Percentiles rank a stretch among this genome's conserved stretches.
phyloP scores from a whole-genome alignment of 53 echinoderm and acorn worm species.

The Paelopatides confundens region DNA sequence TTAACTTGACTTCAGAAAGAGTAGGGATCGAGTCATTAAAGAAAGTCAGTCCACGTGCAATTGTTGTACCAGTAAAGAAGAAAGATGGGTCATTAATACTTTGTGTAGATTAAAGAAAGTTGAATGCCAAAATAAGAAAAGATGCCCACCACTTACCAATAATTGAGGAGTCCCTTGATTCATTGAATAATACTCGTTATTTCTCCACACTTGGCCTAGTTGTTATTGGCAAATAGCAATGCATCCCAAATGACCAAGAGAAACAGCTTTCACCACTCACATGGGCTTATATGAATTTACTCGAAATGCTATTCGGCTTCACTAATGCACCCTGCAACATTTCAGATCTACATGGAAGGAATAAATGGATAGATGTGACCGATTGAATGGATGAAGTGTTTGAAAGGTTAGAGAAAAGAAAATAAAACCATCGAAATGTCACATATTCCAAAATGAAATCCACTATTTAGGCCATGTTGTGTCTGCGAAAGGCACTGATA shows the following conservation, averaged over 20 bases:
- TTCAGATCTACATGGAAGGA: conserved; percentile 60
- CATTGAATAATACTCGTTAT: conserved; percentile 40
- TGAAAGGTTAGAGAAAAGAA: conserved; percentile 44
- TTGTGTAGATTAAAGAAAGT: conserved; percentile 57
- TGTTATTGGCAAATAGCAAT: conserved; percentile 9
- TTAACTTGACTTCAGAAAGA: background rate
- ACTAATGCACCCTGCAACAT: conserved; percentile 69
- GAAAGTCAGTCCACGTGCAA: conserved; percentile 11
- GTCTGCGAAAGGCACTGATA: conserved; percentile 42
- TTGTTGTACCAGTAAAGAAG: background rate
- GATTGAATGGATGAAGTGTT: conserved; percentile 46
- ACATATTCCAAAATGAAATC: conserved; percentile 58
- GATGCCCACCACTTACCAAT: conserved; percentile 62
- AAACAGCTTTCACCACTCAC: conserved; percentile 58
- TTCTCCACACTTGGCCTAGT: conserved; percentile 58
- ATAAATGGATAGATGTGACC: too few species aligned
- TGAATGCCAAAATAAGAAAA: conserved; percentile 23
- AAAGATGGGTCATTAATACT: conserved; percentile 38
- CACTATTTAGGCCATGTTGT: conserved; percentile 67
- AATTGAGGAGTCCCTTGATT: conserved; percentile 61
- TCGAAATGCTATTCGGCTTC: conserved; percentile 55
- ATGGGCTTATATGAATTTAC: conserved; percentile 61
- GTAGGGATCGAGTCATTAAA: background rate
- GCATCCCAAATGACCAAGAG: conserved; percentile 32
- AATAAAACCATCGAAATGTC: conserved; percentile 71